A percentile compares a stretch with the other conserved stretches of the same genome.
These are phyloP conservation scores for Cryptocephalus moraei DNA, from an alignment of 2,888 invertebrate species.

Conservation along the genomic window DNA sequence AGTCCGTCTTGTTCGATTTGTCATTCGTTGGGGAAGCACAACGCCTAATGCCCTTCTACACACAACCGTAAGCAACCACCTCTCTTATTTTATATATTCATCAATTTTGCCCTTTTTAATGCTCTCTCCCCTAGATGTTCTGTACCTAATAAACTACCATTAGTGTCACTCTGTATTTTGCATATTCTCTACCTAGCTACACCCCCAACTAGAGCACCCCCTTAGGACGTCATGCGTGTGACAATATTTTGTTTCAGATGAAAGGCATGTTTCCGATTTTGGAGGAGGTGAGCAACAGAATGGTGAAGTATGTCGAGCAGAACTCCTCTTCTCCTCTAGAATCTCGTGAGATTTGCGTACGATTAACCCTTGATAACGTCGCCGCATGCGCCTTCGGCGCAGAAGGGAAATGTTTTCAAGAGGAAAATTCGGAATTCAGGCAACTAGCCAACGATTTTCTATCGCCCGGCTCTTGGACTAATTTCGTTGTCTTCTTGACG, in stretches of 20 bases:
- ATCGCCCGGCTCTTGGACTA: slow-evolving; percentile 1
- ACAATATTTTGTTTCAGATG: slow-evolving; percentile 22
- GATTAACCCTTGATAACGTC: slow-evolving; percentile 34
- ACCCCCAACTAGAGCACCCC: too few species aligned
- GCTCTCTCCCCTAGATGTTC: too few species aligned
- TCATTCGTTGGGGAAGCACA: too few species aligned
- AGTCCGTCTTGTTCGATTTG: too few species aligned
- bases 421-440: slow-evolving; percentile 21
- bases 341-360: slow-evolving; percentile 30
- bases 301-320: slow-evolving; percentile 35
- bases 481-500: neutral
- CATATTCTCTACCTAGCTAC: too few species aligned
- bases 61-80: too few species aligned
- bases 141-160: too few species aligned
- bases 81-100: too few species aligned
- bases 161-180: too few species aligned
- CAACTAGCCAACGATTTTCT: slow-evolving; percentile 18
- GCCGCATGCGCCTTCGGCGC: slow-evolving; percentile 40
- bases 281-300: slow-evolving; percentile 33
- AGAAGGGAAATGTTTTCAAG: slow-evolving; percentile 34
- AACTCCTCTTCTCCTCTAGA: slow-evolving; percentile 25
- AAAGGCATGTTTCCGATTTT: slow-evolving; percentile 43
- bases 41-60: too few species aligned
- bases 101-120: too few species aligned
- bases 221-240: too few species aligned